Percentiles rank a stretch among this genome's conserved stretches.
These are phyloP conservation scores for Smutsia gigantea DNA, from an alignment of 2,797 vertebrate genomes.

Conservation along the genomic window DNA sequence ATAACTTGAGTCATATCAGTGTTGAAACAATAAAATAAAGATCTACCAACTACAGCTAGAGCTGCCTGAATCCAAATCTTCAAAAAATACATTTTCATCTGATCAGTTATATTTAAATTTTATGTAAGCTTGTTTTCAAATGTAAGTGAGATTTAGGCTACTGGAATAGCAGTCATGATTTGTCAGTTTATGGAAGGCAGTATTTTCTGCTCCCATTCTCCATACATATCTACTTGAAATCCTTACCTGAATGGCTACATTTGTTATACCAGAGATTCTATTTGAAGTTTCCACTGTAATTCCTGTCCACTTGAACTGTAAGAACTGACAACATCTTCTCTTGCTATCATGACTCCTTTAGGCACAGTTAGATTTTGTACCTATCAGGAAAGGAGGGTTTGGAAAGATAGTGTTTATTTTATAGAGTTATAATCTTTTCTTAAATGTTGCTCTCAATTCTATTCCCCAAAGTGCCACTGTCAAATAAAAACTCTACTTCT, in stretches of 20 bases:
- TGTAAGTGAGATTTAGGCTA: neutral
- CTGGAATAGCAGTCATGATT: neutral
- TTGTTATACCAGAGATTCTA: neutral
- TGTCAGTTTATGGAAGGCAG: neutral
- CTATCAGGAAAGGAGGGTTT: conserved; percentile 21
- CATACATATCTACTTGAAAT: neutral
- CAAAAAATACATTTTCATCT: neutral
- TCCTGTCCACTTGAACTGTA: neutral
- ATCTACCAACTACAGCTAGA: neutral
- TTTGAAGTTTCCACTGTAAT: neutral
- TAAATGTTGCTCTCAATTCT: conserved; percentile 28
- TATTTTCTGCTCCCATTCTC: neutral
- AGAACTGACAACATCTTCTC: conserved; percentile 35
- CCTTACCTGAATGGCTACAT: neutral
- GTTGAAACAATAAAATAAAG: conserved; percentile 6
- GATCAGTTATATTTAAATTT: conserved; percentile 30
- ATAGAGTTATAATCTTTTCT: conserved; percentile 44
- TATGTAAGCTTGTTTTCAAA: neutral
- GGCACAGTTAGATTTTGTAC: conserved; percentile 29
- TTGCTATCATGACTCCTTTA: conserved; percentile 10
- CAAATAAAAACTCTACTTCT: conserved; percentile 53
- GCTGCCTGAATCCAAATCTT: neutral
- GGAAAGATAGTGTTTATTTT: conserved; percentile 47
- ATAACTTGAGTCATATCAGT: conserved; percentile 2
- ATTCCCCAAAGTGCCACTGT: neutral